These are phyloP conservation scores for Mormyrus lacerda DNA, from an alignment of 2,113 vertebrate species.

Conservation along the genomic window DNA sequence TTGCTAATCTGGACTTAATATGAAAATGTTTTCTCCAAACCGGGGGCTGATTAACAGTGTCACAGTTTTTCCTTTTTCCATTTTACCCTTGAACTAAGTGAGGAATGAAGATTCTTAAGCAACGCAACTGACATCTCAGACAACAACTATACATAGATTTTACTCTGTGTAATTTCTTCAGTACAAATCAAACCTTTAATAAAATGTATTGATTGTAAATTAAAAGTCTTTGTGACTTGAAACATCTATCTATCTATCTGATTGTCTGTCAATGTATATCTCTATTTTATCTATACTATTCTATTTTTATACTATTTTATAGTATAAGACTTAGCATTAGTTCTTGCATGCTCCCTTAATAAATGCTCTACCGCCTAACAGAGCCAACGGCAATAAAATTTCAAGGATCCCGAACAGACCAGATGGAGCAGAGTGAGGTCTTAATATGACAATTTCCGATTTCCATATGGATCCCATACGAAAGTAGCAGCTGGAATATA, in stretches of 20 bases:
- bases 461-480: neutral
- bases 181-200: neutral
- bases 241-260: neutral
- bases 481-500: neutral
- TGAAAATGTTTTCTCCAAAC: neutral
- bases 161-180: neutral
- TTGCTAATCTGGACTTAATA: neutral
- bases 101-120: neutral
- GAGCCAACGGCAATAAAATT: neutral
- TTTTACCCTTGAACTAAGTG: neutral
- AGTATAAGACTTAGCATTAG: neutral
- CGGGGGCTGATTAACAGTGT: neutral
- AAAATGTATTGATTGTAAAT: neutral
- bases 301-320: too few relatives aligned
- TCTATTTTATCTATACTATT: neutral
- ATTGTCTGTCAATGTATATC: too few relatives aligned
- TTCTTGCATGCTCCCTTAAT: neutral
- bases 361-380: neutral
- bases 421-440: neutral
- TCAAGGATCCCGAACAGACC: neutral
- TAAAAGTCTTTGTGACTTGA: neutral
- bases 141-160: neutral
- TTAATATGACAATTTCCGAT: neutral
- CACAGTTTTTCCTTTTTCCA: neutral
- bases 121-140: neutral